Evolutionary conservation across 2,113 vertebrate genomes (phyloP).

Genomic region (Holacanthus passer): DNA sequence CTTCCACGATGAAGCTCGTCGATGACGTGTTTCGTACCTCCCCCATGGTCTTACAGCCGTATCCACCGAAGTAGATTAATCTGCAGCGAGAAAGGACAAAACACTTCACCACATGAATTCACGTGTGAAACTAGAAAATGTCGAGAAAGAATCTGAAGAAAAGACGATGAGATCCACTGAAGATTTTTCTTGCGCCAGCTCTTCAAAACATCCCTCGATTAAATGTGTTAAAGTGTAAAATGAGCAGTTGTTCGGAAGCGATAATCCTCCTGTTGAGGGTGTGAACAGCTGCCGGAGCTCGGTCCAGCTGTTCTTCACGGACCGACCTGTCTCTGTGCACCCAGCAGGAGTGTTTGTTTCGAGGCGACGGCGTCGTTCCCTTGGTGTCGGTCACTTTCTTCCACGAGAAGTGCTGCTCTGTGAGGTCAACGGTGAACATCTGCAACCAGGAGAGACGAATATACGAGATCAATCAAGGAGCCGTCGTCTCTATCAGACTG

Average conservation of each 20-base stretch:
- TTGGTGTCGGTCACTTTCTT: slow-evolving; percentile 60
- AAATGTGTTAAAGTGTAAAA: not conserved
- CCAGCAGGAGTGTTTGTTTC: slow-evolving; percentile 84
- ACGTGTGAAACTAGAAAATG: not conserved
- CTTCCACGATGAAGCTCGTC: slow-evolving; percentile 75
- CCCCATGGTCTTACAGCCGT: slow-evolving; percentile 79
- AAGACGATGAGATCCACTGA: too few relatives aligned
- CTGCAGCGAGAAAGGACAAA: slow-evolving; percentile 47
- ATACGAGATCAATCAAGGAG: not conserved
- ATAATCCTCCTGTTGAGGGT: not conserved
- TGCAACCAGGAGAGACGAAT: slow-evolving; percentile 34
- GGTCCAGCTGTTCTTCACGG: too few relatives aligned
- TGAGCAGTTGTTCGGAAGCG: not conserved
- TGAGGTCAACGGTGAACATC: slow-evolving; percentile 80
- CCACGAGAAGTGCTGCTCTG: slow-evolving; percentile 67
- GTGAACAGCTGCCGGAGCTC: too few relatives aligned
- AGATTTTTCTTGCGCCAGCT: too few relatives aligned
- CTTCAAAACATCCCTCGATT: too few relatives aligned
- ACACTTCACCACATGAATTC: not conserved
- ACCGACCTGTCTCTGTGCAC: slow-evolving; percentile 77
- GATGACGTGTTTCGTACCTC: slow-evolving; percentile 66
- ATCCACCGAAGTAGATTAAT: slow-evolving; percentile 84
- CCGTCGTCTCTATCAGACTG: too few relatives aligned
- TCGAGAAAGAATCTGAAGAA: too few relatives aligned
- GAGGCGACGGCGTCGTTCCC: slow-evolving; percentile 78